Conservation (phyloP, 2,797 vertebrate genomes). For the Syngnathus acus region DNA sequence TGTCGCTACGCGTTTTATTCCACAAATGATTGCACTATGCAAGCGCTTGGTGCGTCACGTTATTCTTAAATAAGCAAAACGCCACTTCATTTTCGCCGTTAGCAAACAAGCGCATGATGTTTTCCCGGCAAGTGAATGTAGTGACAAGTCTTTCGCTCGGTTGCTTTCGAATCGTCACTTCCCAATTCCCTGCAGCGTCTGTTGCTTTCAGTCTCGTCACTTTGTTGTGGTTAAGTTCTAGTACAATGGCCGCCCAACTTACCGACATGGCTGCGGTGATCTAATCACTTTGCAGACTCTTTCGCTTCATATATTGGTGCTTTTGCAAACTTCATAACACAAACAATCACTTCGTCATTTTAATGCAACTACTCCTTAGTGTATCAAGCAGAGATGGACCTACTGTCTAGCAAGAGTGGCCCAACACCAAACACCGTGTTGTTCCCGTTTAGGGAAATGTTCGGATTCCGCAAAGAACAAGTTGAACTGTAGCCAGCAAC, state of each 20-base stretch:
- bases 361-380: neutral
- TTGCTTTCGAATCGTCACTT: slow-evolving; percentile 20
- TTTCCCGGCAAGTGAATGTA: neutral
- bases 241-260: slow-evolving; percentile 44
- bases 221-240: slow-evolving; percentile 59
- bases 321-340: neutral
- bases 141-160: neutral
- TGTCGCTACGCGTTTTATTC: slow-evolving; percentile 29
- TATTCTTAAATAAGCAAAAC: slow-evolving; percentile 40
- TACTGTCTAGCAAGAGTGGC: slow-evolving; percentile 14
- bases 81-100: slow-evolving; percentile 8
- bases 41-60: slow-evolving; percentile 49
- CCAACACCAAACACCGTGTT: slow-evolving; percentile 8
- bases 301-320: neutral
- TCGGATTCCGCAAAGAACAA: neutral
- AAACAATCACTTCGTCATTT: neutral
- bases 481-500: slow-evolving; percentile 39
- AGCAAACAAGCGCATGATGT: neutral
- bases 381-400: neutral
- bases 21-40: slow-evolving; percentile 51
- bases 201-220: slow-evolving; percentile 41
- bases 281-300: neutral
- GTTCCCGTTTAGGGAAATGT: neutral
- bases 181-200: slow-evolving; percentile 14
- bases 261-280: neutral